Evolutionary conservation across 2,888 invertebrate species (phyloP).

Genomic region (Drymonia ruficornis): DNA sequence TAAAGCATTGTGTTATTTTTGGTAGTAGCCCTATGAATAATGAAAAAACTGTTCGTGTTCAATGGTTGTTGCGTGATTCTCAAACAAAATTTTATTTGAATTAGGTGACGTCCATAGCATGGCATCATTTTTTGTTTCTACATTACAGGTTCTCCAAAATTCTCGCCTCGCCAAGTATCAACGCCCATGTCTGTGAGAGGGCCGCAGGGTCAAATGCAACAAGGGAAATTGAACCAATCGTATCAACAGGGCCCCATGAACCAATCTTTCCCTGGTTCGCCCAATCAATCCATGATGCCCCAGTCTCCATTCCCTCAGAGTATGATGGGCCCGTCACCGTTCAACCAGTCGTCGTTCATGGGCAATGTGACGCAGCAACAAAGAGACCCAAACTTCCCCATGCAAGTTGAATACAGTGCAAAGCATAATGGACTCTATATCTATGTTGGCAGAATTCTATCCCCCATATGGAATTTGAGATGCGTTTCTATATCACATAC

Average conservation of each 20-base stretch:
- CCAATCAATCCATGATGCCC: constrained; percentile 60
- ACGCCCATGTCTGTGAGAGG: constrained; percentile 76
- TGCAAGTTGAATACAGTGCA: constrained; percentile 84
- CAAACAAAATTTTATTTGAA: too few relatives aligned
- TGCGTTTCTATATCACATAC: constrained; percentile 87
- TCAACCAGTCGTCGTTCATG: constrained; percentile 69
- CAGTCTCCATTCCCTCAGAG: constrained; percentile 68
- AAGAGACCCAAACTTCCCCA: constrained; percentile 65
- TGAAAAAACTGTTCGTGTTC: too few relatives aligned
- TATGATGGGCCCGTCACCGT: constrained; percentile 61
- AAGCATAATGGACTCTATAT: constrained; percentile 98
- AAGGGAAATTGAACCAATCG: constrained; percentile 65
- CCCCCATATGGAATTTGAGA: constrained; percentile 94
- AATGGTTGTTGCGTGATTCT: too few relatives aligned
- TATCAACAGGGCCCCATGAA: constrained; percentile 65
- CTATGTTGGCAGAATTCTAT: constrained; percentile 93
- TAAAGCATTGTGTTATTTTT: too few relatives aligned
- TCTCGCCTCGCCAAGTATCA: constrained; percentile 79
- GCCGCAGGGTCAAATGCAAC: constrained; percentile 63
- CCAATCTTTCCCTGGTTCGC: constrained; percentile 64
- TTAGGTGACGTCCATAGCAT: too few relatives aligned
- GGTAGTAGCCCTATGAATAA: too few relatives aligned
- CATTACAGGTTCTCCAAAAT: constrained; percentile 72
- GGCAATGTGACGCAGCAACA: constrained; percentile 70
- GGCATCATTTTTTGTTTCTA: too few relatives aligned